Conservation (phyloP, 2,113 vertebrate species). For the Notiomystis cincta region DNA sequence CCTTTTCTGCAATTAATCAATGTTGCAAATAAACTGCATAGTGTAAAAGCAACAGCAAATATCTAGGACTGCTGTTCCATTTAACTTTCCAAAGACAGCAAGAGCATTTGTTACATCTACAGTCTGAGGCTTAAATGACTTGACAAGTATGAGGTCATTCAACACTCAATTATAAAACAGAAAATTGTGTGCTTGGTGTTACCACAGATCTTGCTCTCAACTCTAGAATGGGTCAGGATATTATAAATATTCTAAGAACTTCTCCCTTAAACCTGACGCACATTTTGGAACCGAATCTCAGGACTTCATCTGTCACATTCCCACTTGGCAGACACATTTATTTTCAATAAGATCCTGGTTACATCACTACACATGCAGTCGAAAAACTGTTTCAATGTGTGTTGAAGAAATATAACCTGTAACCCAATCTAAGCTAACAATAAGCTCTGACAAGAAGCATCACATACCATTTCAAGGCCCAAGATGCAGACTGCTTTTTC, state of each 20-base stretch:
- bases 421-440: neutral
- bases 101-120: neutral
- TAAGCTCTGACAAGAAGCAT: neutral
- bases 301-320: neutral
- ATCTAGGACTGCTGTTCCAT: neutral
- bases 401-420: neutral
- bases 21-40: neutral
- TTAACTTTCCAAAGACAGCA: neutral
- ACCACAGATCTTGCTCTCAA: neutral
- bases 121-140: neutral
- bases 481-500: conserved; percentile 92
- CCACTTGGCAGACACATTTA: neutral
- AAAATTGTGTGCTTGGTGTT: neutral
- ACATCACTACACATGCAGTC: accelerated
- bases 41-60: neutral
- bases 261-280: neutral
- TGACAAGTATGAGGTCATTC: neutral
- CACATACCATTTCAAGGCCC: conserved; percentile 94
- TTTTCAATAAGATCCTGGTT: neutral
- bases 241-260: neutral
- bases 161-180: neutral
- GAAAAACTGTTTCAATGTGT: neutral
- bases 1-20: neutral
- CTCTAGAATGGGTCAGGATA: neutral
- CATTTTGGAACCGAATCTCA: neutral